phyloP scores from a whole-genome alignment of 2,113 vertebrate genomes.

The Corythaeola cristata region DNA sequence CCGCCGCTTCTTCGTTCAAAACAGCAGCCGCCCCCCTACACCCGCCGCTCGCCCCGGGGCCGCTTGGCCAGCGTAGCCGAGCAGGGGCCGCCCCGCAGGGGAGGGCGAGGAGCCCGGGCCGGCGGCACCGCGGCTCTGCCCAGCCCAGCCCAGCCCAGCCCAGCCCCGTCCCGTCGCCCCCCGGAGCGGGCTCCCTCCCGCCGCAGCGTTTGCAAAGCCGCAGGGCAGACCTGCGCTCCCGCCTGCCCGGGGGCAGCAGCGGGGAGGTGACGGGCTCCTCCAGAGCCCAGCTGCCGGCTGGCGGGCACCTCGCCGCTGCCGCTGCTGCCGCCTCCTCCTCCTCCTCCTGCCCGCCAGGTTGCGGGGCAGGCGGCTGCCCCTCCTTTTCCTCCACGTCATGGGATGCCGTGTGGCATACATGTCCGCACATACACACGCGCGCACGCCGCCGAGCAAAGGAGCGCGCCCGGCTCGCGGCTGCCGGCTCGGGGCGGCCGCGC shows the following conservation, averaged over 20 bases:
- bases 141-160: fast-evolving
- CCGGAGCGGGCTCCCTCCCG: not conserved
- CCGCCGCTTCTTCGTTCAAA: not conserved
- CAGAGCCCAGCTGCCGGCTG: not conserved
- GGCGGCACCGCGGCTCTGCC: too few relatives aligned
- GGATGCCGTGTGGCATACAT: not conserved
- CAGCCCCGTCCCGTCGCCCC: fast-evolving
- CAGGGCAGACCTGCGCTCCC: not conserved
- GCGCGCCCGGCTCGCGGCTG: not conserved
- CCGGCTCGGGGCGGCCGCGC: not conserved
- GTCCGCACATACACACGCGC: not conserved
- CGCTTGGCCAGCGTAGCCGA: too few relatives aligned
- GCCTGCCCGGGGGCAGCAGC: not conserved
- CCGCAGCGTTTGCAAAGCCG: not conserved
- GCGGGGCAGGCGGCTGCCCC: not conserved
- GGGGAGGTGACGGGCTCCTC: not conserved
- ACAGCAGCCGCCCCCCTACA: not conserved
- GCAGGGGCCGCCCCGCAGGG: too few relatives aligned
- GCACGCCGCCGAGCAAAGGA: not conserved
- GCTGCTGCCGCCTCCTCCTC: too few relatives aligned
- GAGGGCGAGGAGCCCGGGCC: too few relatives aligned
- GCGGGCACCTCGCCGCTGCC: not conserved
- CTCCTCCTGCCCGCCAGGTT: not conserved
- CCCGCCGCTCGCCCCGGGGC: too few relatives aligned
- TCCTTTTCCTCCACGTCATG: not conserved